Evolutionary conservation across 1,140 invertebrate genomes (phyloP), one percentile per base, ranked within the genome.

Genomic region (Proctacanthus coquilletti): DNA sequence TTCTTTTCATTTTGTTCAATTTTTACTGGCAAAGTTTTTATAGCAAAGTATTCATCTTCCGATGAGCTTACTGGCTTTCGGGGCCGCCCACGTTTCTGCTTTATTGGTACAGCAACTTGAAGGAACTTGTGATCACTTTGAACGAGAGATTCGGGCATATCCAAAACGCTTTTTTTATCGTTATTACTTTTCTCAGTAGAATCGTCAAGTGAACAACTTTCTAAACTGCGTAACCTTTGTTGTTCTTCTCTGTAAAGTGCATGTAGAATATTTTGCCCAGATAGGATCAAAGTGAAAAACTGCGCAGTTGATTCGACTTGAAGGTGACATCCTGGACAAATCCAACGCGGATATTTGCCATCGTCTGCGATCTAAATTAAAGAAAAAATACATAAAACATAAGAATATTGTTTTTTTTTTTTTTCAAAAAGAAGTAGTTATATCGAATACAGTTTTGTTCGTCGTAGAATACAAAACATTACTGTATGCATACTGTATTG

Each of bases 311-410:
- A 35, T 19, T 35, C 8, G 11, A 35, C 34, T 18, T 35, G 34
- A 8, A 35, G 17, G 17, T 35, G 17, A 20, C 34, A 35, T 13
- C 34, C 34, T 6, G 34, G 34, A 20, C 34, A 35, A 18, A 35
- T 35, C 34, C 34, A 35, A 5, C 34, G 34, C 17, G 34, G 34
- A 35, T 35, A 35, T 19, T 35, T 15, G 5, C 34, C 14, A 20
- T 35, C 34, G 20, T 35, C 34, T 15, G 18, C 14, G 5, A 35
- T 20, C 34, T 35, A 27, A 9, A 27, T 27, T 9, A 27, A 27
- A 27, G 23, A 27, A 27, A n/a, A n/a, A n/a, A n/a, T n/a, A n/a
- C n/a, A n/a, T n/a, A n/a, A n/a, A n/a, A n/a, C n/a, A n/a, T n/a
- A n/a, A n/a, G n/a, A n/a, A n/a, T n/a, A n/a, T n/a, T n/a, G n/a